These are phyloP conservation scores for Oreochromis aureus DNA, from an alignment of 2,113 vertebrate species.

Conservation along the genomic window DNA sequence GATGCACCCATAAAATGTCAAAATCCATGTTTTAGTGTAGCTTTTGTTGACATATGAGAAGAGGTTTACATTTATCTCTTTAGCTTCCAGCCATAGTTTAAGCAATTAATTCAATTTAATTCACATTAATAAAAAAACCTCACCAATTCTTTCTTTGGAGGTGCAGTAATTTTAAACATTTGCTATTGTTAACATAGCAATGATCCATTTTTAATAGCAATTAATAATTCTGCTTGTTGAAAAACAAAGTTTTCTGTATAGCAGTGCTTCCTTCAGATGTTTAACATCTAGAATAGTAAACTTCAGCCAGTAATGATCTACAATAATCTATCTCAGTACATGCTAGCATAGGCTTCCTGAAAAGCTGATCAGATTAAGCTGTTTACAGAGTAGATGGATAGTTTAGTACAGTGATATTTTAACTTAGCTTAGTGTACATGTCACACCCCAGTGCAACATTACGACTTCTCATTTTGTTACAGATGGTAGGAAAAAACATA, in stretches of 20 bases:
- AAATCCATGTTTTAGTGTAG: background rate
- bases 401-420: background rate
- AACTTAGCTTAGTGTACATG: background rate
- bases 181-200: background rate
- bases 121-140: background rate
- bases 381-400: background rate
- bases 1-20: background rate
- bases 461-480: background rate
- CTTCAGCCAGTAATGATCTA: background rate
- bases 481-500: background rate
- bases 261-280: background rate
- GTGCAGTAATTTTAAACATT: background rate
- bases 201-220: accelerated
- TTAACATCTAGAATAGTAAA: background rate
- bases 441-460: background rate
- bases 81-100: background rate
- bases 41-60: background rate
- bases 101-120: background rate
- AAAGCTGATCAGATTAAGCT: background rate
- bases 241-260: background rate
- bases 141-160: background rate
- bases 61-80: background rate
- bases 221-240: background rate
- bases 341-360: background rate
- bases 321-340: background rate